These are phyloP conservation scores for Epinephelus coioides DNA, from an alignment of 2,797 vertebrate genomes.

Conservation along the genomic window DNA sequence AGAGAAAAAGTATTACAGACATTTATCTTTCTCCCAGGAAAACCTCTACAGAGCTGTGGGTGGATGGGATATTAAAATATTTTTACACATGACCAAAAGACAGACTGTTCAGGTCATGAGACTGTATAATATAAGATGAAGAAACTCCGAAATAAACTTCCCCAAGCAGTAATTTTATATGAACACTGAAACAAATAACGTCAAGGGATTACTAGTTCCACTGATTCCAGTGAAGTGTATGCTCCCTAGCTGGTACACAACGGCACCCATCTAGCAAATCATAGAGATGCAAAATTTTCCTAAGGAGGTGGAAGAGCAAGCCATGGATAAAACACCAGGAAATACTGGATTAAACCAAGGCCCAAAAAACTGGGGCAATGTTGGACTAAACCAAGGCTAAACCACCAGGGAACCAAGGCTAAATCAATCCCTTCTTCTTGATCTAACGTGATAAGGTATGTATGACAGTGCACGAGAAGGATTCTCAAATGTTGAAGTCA, in stretches of 20 bases:
- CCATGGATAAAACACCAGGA: neutral
- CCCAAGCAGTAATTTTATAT: neutral
- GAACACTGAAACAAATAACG: neutral
- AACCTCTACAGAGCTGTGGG: neutral
- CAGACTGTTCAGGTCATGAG: neutral
- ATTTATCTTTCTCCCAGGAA: neutral
- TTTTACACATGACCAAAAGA: neutral
- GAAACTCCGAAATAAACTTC: neutral
- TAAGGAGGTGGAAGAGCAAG: neutral
- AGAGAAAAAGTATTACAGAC: neutral
- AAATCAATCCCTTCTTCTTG: neutral
- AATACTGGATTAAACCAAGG: neutral
- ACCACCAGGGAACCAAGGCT: neutral
- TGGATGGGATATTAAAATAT: too few species aligned
- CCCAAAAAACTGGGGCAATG: neutral
- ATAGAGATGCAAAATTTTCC: neutral
- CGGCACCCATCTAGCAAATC: neutral
- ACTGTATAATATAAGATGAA: neutral
- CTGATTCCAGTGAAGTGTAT: neutral
- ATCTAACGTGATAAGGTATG: neutral
- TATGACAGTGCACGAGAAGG: neutral
- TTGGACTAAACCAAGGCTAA: neutral
- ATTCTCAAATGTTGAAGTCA: conserved; percentile 1
- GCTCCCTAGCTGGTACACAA: neutral
- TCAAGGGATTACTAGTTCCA: neutral